These are phyloP conservation scores for Synergus gifuensis DNA, from an alignment of 2,888 invertebrate species.

Conservation along the genomic window DNA sequence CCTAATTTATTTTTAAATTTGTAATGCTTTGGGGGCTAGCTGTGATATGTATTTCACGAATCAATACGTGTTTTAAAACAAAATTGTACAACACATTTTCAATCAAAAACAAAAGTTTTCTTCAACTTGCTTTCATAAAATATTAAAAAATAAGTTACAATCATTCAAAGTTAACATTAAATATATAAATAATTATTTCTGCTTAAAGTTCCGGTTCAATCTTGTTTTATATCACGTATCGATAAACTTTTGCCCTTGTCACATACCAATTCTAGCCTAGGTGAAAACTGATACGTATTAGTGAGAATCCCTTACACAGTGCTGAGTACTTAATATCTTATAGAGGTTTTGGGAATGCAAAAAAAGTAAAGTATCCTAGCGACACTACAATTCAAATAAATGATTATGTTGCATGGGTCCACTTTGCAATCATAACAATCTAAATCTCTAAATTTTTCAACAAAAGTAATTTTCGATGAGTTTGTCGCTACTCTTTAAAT, in stretches of 20 bases:
- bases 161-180: neutral
- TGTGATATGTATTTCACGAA: constrained; percentile 72
- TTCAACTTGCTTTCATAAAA: constrained; percentile 25
- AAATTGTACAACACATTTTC: constrained; percentile 34
- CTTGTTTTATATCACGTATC: constrained; percentile 41
- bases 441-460: constrained; percentile 13
- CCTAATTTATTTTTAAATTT: constrained; percentile 64
- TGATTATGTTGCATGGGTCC: constrained; percentile 24
- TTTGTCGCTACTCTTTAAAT: constrained; percentile 16
- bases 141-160: constrained; percentile 20
- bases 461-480: constrained; percentile 18
- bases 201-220: neutral
- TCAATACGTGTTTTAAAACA: constrained; percentile 35
- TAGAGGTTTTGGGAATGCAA: constrained; percentile 34
- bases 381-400: neutral
- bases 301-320: constrained; percentile 11
- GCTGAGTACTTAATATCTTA: constrained; percentile 15
- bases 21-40: constrained; percentile 72
- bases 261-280: constrained; percentile 63
- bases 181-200: neutral
- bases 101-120: constrained; percentile 42
- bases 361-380: constrained; percentile 7
- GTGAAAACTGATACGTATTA: constrained; percentile 53
- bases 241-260: constrained; percentile 62
- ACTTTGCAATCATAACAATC: constrained; percentile 32